These are phyloP conservation scores for Morpho deidamia DNA, from an alignment of 2,888 invertebrate species.

Conservation along the genomic window DNA sequence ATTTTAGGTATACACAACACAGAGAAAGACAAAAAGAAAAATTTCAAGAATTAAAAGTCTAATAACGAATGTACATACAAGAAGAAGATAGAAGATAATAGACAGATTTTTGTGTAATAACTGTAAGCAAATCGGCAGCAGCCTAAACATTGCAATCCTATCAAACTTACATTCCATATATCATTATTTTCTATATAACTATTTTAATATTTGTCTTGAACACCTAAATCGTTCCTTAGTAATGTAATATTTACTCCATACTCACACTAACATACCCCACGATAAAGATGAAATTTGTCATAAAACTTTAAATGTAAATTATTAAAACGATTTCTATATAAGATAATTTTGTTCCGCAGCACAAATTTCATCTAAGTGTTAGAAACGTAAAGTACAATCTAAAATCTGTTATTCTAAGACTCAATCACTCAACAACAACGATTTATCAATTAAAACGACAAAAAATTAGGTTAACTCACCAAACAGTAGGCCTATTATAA, in stretches of 20 bases:
- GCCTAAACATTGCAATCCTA: slow-evolving; percentile 18
- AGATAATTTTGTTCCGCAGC: background rate
- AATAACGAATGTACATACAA: slow-evolving; percentile 16
- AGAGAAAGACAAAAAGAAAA: background rate
- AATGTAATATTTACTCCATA: background rate
- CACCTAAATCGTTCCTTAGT: slow-evolving; percentile 4
- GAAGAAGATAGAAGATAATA: slow-evolving; percentile 31
- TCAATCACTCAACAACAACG: slow-evolving; percentile 32
- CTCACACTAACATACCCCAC: slow-evolving; percentile 1
- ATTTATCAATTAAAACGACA: slow-evolving; percentile 6
- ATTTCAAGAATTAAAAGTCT: background rate
- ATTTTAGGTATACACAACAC: slow-evolving; percentile 2
- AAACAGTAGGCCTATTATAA: slow-evolving; percentile 91
- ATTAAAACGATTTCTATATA: background rate
- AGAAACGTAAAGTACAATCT: slow-evolving; percentile 9
- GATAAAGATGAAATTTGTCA: slow-evolving; percentile 17
- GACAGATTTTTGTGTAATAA: slow-evolving; percentile 30
- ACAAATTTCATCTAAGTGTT: slow-evolving; percentile 20
- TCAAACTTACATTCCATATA: slow-evolving; percentile 1
- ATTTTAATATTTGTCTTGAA: background rate
- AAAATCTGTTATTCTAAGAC: slow-evolving; percentile 18
- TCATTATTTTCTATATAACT: slow-evolving; percentile 2
- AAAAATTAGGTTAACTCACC: slow-evolving; percentile 80
- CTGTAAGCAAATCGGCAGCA: slow-evolving; percentile 32
- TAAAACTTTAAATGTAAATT: background rate